Percentiles rank a stretch among this genome's conserved stretches.
These are phyloP conservation scores for Glandiceps talaboti DNA, from an alignment of 53 echinoderm and acorn worm genomes.

Conservation along the genomic window DNA sequence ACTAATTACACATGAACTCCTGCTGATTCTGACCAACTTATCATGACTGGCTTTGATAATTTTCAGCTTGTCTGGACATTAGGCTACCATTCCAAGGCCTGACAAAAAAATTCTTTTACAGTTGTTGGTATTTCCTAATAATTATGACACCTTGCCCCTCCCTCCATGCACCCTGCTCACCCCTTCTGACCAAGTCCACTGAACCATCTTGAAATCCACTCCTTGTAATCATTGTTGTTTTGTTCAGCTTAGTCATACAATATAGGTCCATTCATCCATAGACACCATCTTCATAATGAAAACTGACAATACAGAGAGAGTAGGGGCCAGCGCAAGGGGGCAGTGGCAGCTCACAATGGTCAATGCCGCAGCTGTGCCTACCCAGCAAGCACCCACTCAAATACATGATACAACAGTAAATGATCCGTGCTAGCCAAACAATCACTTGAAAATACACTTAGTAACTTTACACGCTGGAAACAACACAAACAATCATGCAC, in stretches of 20 bases:
- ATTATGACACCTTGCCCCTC: no score
- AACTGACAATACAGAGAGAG: background rate
- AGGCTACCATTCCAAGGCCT: no score
- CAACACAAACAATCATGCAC: background rate
- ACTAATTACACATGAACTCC: no score
- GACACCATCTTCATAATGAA: background rate
- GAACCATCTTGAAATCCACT: background rate
- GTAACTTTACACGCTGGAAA: background rate
- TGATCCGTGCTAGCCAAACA: background rate
- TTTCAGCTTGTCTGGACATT: no score
- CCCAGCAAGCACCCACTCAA: background rate
- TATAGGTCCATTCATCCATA: background rate
- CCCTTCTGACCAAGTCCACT: background rate
- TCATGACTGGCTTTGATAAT: no score
- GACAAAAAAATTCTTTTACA: no score
- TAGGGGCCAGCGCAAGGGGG: background rate
- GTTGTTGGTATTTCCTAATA: no score
- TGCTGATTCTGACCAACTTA: no score
- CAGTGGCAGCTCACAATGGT: background rate
- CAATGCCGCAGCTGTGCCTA: background rate
- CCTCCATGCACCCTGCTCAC: background rate
- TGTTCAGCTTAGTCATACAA: background rate
- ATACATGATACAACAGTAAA: background rate
- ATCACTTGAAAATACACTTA: background rate
- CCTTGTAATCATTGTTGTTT: background rate